Evolutionary conservation across 2,113 vertebrate species (phyloP).

Genomic region (Emydura subglobosa): DNA sequence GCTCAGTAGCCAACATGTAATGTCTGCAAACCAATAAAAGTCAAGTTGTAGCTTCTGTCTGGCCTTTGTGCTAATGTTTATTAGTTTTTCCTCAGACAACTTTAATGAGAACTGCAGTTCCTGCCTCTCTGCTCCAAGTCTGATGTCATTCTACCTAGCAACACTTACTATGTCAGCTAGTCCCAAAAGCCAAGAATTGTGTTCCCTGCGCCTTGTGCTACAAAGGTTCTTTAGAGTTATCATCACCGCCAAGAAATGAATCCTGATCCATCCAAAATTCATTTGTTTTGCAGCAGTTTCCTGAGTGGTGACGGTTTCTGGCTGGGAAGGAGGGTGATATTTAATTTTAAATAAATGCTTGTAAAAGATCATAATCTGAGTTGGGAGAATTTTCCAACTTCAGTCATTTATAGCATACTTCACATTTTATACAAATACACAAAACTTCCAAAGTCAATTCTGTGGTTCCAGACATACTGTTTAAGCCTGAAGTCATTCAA

Average conservation of each 20-base stretch:
- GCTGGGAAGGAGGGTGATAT: not conserved
- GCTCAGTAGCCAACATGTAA: not conserved
- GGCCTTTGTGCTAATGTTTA: slow-evolving; percentile 21
- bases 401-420: slow-evolving; percentile 2
- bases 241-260: not conserved
- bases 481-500: slow-evolving; percentile 18
- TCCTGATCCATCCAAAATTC: not conserved
- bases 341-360: slow-evolving; percentile 38
- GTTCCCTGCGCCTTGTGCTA: not conserved
- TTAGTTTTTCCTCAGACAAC: slow-evolving; percentile 1
- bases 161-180: not conserved
- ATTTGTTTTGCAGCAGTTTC: slow-evolving; percentile 30
- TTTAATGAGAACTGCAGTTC: slow-evolving; percentile 1
- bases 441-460: slow-evolving; percentile 39
- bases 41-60: not conserved
- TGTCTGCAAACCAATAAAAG: slow-evolving; percentile 13
- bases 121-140: slow-evolving; percentile 20
- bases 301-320: slow-evolving; percentile 13
- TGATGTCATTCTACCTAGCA: slow-evolving; percentile 46
- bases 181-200: slow-evolving; percentile 7
- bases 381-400: not conserved
- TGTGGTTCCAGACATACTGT: not conserved
- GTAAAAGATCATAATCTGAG: slow-evolving; percentile 19
- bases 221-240: slow-evolving; percentile 19
- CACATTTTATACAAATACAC: slow-evolving; percentile 30